Base-by-base conservation (phyloP, 2,113 vertebrate genomes). In the Albula goreensis region DNA sequence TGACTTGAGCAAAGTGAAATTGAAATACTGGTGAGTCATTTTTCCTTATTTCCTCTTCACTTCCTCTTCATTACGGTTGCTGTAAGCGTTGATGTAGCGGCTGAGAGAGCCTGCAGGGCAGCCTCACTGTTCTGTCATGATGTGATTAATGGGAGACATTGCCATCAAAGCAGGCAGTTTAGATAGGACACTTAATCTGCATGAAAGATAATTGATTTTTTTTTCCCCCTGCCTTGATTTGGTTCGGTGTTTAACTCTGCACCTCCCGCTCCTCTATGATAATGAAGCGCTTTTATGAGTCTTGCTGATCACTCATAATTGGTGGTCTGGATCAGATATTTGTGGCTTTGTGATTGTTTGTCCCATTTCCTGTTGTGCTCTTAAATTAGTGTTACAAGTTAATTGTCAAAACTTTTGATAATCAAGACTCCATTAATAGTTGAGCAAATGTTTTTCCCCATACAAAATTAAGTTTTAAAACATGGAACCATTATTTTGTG, bases 1-100 rank as follows among this genome's bases (percentile, higher is more conserved):
- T 92, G 98, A 99, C 95, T 97, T 99, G 94, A 98, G 96, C 95
- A 99, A 99, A 95, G 98, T 99, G 91, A 99, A 99, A 93, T 96
- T 99, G 96, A 99, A 99, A 97, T 99, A 99, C 94, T 99, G 98
- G 98, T 99, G 93, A 97, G 98, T 97, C 85, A 85, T 83, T 53
- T n/a, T 84, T 83, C 85, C 63, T 48, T 50, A 49, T 50, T 12
- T 60, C 49, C 51, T 78, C n/a, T 4, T n/a, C 6, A 41, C 19
- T 60, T 60, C 31, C n/a, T 74, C 17, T 74, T 31, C 70, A 10
- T 85, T 49, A 86, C 70, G 0, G 52, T 79, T 70, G 66, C 83
- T 89, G 50, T 41, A 41, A 85, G 3, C 87, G 79, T 89, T 80
- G 60, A 1, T 63, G 31, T 63, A 31, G 2, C 56, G 52, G 79